Evolutionary conservation across 2,113 vertebrate species (phyloP), one percentile per base, ranked within the genome.

Genomic region (Labrus mixtus): DNA sequence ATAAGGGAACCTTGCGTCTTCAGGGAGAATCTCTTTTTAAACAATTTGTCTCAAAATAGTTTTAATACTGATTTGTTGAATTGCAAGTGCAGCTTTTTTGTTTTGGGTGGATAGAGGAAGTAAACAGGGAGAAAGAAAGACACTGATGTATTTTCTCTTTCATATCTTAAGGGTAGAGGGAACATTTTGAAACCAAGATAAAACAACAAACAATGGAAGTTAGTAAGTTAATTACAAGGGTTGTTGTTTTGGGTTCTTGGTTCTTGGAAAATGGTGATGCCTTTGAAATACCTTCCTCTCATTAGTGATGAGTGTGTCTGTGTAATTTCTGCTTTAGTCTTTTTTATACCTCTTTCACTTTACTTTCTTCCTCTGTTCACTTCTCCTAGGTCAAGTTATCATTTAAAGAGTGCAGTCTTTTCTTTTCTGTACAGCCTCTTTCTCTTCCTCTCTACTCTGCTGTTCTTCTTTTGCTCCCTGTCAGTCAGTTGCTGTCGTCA

Each of bases 401-500:
- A 60, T 12, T 45, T 19, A 55, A 37, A 55, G 29, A 48, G 8
- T n/a, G 56, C n/a, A 29, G 2, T 79, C 36, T 41, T 41, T 41
- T 11, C 39, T 41, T 12, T 56, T 64, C 43, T 45, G 68, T 43
- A 3, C 43, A 68, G 46, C 46, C 10, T 79, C 73, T 68, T n/a
- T 57, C 69, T 61, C 25, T 77, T 71, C 59, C 15, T 19, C 54
- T 55, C 29, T 56, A 1, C 48, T 69, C 17, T 63, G 62, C 62
- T 64, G 60, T 83, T 79, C 72, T 79, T 78, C 29, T 83, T 56
- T 69, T 68, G 22, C 72, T 81, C 68, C 33, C 61, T 59, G 81
- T 86, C 83, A 79, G 79, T 88, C 73, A 71, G 83, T 77, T 57
- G 72, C 67, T 90, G 77, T 81, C 73, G 85, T 90, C 89, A 88